phyloP scores from a whole-genome alignment of 2,113 vertebrate genomes.

The Nymphicus hollandicus region DNA sequence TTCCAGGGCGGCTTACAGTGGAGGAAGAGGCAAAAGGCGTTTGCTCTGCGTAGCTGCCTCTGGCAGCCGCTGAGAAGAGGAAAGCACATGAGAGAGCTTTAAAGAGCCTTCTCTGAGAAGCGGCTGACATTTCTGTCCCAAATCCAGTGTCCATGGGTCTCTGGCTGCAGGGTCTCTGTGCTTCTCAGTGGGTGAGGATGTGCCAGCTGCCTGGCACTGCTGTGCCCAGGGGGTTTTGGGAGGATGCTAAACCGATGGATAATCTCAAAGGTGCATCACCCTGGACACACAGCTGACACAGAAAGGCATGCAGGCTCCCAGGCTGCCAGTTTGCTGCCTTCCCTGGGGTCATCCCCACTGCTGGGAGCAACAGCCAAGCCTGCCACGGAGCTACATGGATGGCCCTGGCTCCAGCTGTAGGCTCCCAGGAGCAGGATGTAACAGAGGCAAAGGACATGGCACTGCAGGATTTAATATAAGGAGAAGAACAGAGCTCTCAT shows the following conservation, averaged over 20 bases:
- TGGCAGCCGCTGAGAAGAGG: neutral
- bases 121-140: neutral
- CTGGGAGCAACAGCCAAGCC: neutral
- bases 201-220: neutral
- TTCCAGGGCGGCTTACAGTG: neutral
- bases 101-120: neutral
- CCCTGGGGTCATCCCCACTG: neutral
- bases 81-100: neutral
- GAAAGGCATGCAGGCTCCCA: neutral
- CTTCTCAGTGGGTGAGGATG: neutral
- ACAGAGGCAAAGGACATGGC: neutral
- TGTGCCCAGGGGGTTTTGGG: neutral
- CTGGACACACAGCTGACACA: neutral
- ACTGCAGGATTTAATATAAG: fast-evolving
- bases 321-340: neutral
- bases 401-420: neutral
- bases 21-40: neutral
- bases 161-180: neutral
- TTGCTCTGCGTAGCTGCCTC: neutral
- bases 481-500: neutral
- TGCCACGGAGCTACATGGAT: neutral
- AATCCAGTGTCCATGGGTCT: neutral
- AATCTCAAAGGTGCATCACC: neutral
- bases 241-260: neutral
- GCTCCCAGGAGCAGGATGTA: neutral